Evolutionary conservation across 2,797 vertebrate genomes (phyloP).

Genomic region (Ambastaia sidthimunki): DNA sequence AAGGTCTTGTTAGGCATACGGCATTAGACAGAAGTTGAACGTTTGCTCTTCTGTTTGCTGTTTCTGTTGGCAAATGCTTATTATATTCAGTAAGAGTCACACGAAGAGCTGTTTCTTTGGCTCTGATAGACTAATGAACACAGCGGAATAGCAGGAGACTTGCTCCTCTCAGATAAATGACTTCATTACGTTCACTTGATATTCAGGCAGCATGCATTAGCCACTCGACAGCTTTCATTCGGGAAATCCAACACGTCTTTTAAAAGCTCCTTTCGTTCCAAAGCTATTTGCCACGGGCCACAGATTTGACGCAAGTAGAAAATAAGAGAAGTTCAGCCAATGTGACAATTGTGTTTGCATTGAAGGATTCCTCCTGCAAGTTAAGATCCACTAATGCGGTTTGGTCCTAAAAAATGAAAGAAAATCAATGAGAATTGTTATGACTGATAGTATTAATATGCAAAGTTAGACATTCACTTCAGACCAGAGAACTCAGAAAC

Average conservation of each 20-base stretch:
- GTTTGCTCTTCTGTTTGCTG: no score
- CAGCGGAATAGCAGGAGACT: conserved; percentile 75
- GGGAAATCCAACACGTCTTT: conserved; percentile 68
- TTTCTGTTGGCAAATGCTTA: conserved; percentile 66
- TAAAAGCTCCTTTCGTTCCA: conserved; percentile 55
- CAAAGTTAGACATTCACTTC: conserved; percentile 59
- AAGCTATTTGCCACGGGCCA: conserved; percentile 61
- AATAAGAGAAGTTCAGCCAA: conserved; percentile 50
- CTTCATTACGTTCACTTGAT: conserved; percentile 80
- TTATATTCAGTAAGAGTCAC: conserved; percentile 72
- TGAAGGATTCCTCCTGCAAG: conserved; percentile 37
- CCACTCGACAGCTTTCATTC: conserved; percentile 67
- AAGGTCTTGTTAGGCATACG: no score
- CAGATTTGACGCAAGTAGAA: conserved; percentile 35
- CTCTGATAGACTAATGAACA: conserved; percentile 80
- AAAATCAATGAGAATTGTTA: conserved; percentile 51
- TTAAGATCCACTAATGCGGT: conserved; percentile 54
- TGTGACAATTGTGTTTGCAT: conserved; percentile 51
- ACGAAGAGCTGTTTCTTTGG: conserved; percentile 66
- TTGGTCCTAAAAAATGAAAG: conserved; percentile 39
- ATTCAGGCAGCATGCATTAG: conserved; percentile 73
- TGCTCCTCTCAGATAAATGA: conserved; percentile 80
- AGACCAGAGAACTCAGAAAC: conserved; percentile 19
- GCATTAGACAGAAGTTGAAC: conserved; percentile 21
- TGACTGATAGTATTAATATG: conserved; percentile 70